phyloP scores from a whole-genome alignment of 2,888 invertebrate species.

The Cartodere bifasciata region DNA sequence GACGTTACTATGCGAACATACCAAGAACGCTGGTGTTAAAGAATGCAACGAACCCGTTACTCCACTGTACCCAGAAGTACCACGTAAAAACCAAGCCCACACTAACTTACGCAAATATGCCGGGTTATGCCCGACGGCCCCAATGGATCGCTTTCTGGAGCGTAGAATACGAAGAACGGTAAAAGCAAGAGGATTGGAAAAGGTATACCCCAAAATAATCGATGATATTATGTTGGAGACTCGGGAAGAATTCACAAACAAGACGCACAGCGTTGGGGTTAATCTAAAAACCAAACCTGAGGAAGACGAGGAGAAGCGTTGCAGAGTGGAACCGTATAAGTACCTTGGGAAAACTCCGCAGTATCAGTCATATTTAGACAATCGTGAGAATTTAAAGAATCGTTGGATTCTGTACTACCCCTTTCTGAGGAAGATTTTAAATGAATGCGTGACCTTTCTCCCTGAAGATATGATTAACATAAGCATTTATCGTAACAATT shows the following conservation, averaged over 20 bases:
- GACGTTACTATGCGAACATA: slow-evolving; percentile 24
- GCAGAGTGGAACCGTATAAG: slow-evolving; percentile 43
- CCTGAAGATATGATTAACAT: slow-evolving; percentile 44
- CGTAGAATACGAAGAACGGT: slow-evolving; percentile 45
- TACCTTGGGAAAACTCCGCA: slow-evolving; percentile 49
- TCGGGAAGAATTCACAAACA: slow-evolving; percentile 43
- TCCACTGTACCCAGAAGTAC: slow-evolving; percentile 27
- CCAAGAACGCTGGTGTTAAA: slow-evolving; percentile 24
- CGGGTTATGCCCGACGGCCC: slow-evolving; percentile 43
- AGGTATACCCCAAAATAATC: slow-evolving; percentile 41
- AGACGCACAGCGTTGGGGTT: slow-evolving; percentile 51
- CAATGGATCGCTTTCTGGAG: slow-evolving; percentile 49
- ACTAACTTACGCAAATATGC: slow-evolving; percentile 45
- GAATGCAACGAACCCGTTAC: slow-evolving; percentile 23
- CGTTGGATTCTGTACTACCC: slow-evolving; percentile 49
- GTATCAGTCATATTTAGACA: slow-evolving; percentile 44
- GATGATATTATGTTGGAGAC: slow-evolving; percentile 43
- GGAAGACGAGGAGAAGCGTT: slow-evolving; percentile 40
- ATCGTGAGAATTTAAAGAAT: slow-evolving; percentile 41
- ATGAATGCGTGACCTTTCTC: slow-evolving; percentile 39
- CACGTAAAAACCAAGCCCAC: slow-evolving; percentile 23
- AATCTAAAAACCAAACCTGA: slow-evolving; percentile 47
- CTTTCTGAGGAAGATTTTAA: slow-evolving; percentile 47
- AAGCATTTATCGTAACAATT: slow-evolving; percentile 35
- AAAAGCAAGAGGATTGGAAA: slow-evolving; percentile 42